Base-by-base conservation (phyloP, 2,888 invertebrate species). In the Brachypterus glaber region DNA sequence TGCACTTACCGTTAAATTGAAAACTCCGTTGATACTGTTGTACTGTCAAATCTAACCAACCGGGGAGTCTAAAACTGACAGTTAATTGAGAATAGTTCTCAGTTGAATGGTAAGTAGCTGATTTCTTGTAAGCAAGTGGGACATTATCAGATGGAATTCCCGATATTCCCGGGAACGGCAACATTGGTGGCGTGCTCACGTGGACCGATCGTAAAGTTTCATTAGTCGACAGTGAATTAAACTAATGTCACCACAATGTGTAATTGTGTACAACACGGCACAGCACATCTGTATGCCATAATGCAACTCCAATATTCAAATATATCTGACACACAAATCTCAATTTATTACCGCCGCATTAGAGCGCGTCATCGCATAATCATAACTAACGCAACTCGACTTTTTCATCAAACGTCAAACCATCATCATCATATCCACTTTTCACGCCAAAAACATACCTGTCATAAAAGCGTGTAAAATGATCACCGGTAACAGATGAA, bases 221-320 rank as follows among this genome's bases (percentile, higher is more conserved):
- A 64, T 64, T 64, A 64, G 63, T 52, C 53, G 53, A 47, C 61
- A 57, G 54, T 63, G 63, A 63, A 64, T 64, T 63, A 58, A 63
- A 63, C 62, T 62, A 63, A 64, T 62, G 64, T 63, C 62, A 59
- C 62, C 62, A 59, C 63, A 62, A 63, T 57, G 62, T 59, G 60
- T 62, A 62, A 62, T 63, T 60, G 62, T 60, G 60, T 58, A 54
- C 55, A 57, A 60, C 53, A 57, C 54, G 52, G 50, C 49, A 35
- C 35, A 43, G 45, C 47, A 55, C 55, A 52, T 57, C 54, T 53
- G 50, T 47, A 52, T 50, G 43, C 45, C 46, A 51, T 55, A 55
- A 59, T 58, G 57, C 53, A 53, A 52, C 59, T 55, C 57, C 62
- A 54, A 62, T 63, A 62, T 60, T 60, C 60, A 54, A 60, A 61